These are phyloP conservation scores for Danio albolineatus DNA, from an alignment of 2,797 vertebrate species.

Conservation along the genomic window DNA sequence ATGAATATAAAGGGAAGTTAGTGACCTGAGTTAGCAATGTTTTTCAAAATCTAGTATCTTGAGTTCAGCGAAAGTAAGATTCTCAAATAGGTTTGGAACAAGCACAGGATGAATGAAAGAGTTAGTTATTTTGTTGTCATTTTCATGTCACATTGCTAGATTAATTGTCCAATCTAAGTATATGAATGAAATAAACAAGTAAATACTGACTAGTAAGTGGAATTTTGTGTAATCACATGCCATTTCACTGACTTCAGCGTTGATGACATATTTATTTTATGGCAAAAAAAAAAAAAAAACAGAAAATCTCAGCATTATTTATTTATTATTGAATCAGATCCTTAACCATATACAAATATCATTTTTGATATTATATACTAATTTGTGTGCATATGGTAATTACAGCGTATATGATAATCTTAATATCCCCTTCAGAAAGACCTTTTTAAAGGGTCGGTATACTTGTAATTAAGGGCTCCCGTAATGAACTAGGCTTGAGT, in stretches of 20 bases:
- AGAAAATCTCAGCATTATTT: no score
- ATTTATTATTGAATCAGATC: background rate
- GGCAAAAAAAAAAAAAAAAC: no score
- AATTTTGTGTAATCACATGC: constrained; percentile 4
- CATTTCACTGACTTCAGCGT: constrained; percentile 22
- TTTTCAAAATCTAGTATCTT: no score
- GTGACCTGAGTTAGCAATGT: no score
- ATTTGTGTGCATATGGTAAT: background rate
- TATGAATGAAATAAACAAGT: no score
- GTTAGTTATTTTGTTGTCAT: no score
- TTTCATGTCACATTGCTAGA: background rate
- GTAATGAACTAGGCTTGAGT: constrained; percentile 33
- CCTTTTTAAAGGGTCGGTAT: constrained; percentile 7
- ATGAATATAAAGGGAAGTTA: no score
- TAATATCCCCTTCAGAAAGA: constrained; percentile 16
- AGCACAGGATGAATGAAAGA: no score
- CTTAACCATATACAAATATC: background rate
- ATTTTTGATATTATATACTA: background rate
- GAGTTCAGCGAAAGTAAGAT: no score
- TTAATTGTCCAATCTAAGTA: constrained; percentile 2
- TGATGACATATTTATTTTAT: constrained; percentile 3
- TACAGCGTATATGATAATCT: background rate
- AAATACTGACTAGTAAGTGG: no score
- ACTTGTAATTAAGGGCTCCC: constrained; percentile 44
- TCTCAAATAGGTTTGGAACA: no score